Base-by-base conservation (phyloP, 1,140 invertebrate species). In the Heliothis virescens region DNA sequence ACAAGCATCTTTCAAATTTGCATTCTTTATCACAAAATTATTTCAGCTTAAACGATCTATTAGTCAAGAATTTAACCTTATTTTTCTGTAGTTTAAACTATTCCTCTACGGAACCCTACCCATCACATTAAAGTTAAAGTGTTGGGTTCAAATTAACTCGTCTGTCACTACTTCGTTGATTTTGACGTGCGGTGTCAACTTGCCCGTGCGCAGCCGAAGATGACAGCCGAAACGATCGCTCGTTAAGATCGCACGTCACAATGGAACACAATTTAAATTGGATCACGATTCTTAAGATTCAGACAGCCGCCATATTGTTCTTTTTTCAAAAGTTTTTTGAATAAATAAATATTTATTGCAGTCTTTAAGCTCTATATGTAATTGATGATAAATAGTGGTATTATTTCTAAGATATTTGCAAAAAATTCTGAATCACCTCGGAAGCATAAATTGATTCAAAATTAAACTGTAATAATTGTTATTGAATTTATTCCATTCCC, bases 71-170 rank as follows among this genome's bases (percentile, higher is more conserved):
- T 29, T 12, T 29, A 62, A 62, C 21, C 12, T 4, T 4, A 62
- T 15, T 62, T 47, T 63, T 11, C 11, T 21, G 1, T 0, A 57
- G 10, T 9, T n/a, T 72, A 29, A 12, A 18, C 9, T 1, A n/a
- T 29, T 18, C 16, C 11, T 29, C 12, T 53, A 73, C 71, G n/a
- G 74, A 76, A 76, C 74, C 60, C 74, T 65, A 76, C 15, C 59
- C 74, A 48, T 71, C 67, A 71, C 55, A 71, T 55, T 41, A 41
- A 41, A 41, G 71, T 63, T 81, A 84, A 86, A 82, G 82, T 85
- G 83, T 84, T 85, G 79, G 77, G 83, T 83, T 89, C 84, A 86
- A 87, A 91, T 89, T 89, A 90, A 91, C 87, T 89, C 88, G 85
- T 91, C 86, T 89, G 87, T 88, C 88, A 86, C 76, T 84, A 80